Percentiles rank a stretch among this genome's conserved stretches.
Evolutionary conservation across 2,888 invertebrate species (phyloP).

Genomic region (Blastobasis adustella): DNA sequence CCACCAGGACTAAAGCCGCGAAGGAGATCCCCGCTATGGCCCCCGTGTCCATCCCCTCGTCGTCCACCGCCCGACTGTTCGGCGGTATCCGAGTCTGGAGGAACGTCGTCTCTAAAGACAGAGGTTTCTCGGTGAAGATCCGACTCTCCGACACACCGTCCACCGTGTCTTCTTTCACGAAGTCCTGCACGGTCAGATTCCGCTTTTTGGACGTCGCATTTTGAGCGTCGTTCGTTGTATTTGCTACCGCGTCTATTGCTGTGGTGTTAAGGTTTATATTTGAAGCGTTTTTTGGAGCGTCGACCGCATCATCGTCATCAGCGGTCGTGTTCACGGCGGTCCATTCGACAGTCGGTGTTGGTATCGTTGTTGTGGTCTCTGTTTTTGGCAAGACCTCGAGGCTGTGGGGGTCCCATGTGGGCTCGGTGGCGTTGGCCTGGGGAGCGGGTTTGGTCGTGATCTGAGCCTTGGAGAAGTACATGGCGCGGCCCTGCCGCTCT

Average conservation of each 20-base stretch:
- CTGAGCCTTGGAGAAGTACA: slow-evolving; percentile 54
- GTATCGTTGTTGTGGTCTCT: slow-evolving; percentile 27
- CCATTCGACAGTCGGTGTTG: slow-evolving; percentile 39
- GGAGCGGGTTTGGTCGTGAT: slow-evolving; percentile 28
- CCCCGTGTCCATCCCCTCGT: slow-evolving; percentile 70
- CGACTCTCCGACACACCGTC: slow-evolving; percentile 51
- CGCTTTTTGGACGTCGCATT: slow-evolving; percentile 47
- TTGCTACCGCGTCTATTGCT: slow-evolving; percentile 14
- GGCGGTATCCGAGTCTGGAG: slow-evolving; percentile 59
- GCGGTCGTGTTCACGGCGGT: slow-evolving; percentile 38
- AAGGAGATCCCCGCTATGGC: slow-evolving; percentile 82
- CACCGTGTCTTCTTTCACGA: slow-evolving; percentile 45
- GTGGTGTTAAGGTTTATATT: slow-evolving; percentile 24
- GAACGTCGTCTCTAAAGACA: slow-evolving; percentile 60
- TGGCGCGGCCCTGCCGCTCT: slow-evolving; percentile 51
- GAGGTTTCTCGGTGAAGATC: slow-evolving; percentile 61
- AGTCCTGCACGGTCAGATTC: slow-evolving; percentile 51
- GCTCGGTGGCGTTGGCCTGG: slow-evolving; percentile 9
- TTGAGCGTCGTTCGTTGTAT: slow-evolving; percentile 41
- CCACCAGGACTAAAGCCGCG: slow-evolving; percentile 78
- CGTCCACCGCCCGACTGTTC: slow-evolving; percentile 52
- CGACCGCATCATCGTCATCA: slow-evolving; percentile 15
- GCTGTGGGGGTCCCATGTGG: slow-evolving; percentile 13
- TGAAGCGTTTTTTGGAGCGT: slow-evolving; percentile 19
- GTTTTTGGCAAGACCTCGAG: slow-evolving; percentile 62